A percentile compares a stretch with the other conserved stretches of the same genome.
Conservation (phyloP, 2,888 invertebrate genomes). For the Dryadula phaetusa region DNA sequence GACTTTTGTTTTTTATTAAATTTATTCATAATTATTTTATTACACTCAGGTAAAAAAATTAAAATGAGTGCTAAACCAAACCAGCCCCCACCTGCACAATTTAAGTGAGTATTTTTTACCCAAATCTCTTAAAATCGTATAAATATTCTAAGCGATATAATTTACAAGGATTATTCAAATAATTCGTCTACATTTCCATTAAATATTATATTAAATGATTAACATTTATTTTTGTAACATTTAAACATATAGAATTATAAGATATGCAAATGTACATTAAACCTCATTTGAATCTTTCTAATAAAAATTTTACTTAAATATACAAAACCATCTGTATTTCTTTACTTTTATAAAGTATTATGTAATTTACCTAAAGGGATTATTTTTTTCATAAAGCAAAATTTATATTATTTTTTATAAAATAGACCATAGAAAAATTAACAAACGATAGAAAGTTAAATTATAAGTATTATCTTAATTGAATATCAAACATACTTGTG, state of each 20-base stretch:
- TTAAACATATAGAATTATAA: not conserved
- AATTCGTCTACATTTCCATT: not conserved
- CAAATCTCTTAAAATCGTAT: not conserved
- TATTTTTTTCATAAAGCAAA: no score
- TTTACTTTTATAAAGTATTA: no score
- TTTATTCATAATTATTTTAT: constrained; percentile 27
- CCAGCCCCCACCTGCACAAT: constrained; percentile 49
- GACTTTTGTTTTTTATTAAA: not conserved
- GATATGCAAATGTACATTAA: not conserved
- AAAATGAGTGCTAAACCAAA: constrained; percentile 49
- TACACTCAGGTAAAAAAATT: constrained; percentile 33
- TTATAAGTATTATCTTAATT: not conserved
- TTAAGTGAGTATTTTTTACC: constrained; percentile 51
- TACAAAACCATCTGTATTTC: not conserved
- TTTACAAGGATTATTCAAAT: not conserved
- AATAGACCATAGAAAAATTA: not conserved
- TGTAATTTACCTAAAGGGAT: not conserved
- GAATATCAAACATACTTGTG: no score
- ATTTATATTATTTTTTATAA: no score
- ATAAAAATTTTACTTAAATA: not conserved
- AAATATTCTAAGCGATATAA: not conserved
- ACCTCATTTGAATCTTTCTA: not conserved
- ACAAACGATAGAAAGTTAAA: not conserved
- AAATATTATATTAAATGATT: not conserved
- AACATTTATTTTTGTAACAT: not conserved